Evolutionary conservation across 2,113 vertebrate species (phyloP).

Genomic region (Eretmochelys imbricata): DNA sequence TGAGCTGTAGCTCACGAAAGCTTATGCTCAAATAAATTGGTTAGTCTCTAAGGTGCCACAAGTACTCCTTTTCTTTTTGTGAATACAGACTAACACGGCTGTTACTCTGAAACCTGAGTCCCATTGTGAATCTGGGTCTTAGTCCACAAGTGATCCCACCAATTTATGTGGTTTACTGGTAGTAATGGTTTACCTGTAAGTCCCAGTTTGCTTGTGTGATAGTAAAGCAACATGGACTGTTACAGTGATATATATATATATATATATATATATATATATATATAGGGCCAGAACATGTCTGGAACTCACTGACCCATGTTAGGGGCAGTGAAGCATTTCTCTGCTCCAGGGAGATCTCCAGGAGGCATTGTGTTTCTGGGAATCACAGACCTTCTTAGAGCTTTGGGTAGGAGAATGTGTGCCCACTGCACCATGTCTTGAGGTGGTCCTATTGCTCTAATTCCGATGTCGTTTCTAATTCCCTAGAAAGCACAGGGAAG

Average conservation of each 20-base stretch:
- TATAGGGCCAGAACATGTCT: background rate
- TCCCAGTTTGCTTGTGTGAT: background rate
- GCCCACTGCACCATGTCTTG: background rate
- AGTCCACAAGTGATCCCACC: background rate
- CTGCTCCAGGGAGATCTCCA: background rate
- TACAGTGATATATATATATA: background rate
- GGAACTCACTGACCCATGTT: background rate
- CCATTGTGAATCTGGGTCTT: background rate
- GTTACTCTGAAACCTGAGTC: background rate
- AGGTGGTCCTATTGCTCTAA: background rate
- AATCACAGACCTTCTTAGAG: background rate
- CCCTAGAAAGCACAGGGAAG: background rate
- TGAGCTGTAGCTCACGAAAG: no score
- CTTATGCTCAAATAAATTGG: no score
- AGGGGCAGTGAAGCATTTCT: no score
- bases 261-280: background rate
- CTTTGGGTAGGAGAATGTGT: background rate
- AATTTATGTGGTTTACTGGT: background rate
- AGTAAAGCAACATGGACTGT: background rate
- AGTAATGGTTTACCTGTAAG: no score
- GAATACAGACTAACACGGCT: no score
- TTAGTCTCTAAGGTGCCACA: no score
- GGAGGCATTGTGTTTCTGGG: background rate
- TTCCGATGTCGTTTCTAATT: fast-evolving
- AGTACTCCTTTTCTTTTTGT: no score